Evolutionary conservation across 2,797 vertebrate species (phyloP).

Genomic region (Pachyuromys duprasi): DNA sequence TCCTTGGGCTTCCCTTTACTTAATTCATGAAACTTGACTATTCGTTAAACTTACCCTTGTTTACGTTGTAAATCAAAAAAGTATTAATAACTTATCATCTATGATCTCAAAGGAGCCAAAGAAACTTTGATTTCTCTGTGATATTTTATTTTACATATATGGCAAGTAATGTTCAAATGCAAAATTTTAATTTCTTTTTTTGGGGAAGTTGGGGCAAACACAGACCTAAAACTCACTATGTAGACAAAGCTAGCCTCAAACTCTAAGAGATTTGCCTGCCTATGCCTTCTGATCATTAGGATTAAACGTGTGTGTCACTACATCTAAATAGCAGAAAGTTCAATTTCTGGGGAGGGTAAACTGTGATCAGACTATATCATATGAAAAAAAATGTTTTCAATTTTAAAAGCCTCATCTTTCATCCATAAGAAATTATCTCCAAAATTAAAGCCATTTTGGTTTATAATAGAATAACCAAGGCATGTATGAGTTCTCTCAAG

Average conservation of each 20-base stretch:
- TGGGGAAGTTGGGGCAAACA: rapidly evolving
- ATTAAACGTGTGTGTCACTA: not conserved
- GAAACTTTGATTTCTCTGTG: not conserved
- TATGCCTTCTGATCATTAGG: not conserved
- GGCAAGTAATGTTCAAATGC: not conserved
- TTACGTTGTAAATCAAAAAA: not conserved
- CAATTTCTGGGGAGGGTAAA: not conserved
- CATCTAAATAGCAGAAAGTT: not conserved
- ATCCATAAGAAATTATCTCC: conserved; percentile 15
- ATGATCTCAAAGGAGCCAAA: not conserved
- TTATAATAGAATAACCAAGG: not conserved
- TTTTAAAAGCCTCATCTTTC: not conserved
- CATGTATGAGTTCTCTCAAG: not conserved
- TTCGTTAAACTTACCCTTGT: not conserved
- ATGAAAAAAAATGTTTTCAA: not conserved
- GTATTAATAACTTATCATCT: too few species aligned
- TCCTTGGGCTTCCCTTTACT: not conserved
- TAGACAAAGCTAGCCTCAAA: not conserved
- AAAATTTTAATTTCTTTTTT: not conserved
- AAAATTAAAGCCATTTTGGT: conserved; percentile 7
- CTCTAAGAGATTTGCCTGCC: not conserved
- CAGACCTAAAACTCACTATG: not conserved
- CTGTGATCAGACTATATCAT: not conserved
- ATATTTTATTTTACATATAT: conserved; percentile 23
- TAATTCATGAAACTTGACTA: not conserved